A percentile compares a stretch with the other conserved stretches of the same genome.
These are phyloP conservation scores for Heliconius sara DNA, from an alignment of 2,888 invertebrate genomes.

Conservation along the genomic window DNA sequence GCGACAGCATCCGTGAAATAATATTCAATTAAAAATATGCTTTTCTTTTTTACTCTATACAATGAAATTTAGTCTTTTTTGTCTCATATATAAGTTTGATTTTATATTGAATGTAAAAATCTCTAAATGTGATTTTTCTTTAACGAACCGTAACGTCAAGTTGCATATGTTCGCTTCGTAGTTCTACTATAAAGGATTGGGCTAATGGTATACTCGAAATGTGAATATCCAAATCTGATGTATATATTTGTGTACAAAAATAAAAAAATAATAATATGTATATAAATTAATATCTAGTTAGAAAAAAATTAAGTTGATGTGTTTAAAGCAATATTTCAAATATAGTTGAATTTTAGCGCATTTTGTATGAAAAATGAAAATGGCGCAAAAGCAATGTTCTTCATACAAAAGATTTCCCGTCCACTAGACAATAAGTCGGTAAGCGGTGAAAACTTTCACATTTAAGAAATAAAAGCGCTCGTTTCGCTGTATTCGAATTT, in stretches of 20 bases:
- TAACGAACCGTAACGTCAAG: conserved; percentile 17
- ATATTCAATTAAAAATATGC: conserved; percentile 17
- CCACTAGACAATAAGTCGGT: conserved; percentile 45
- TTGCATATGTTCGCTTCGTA: conserved; percentile 28
- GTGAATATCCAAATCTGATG: conserved; percentile 20
- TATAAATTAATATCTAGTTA: not conserved
- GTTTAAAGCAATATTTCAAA: not conserved
- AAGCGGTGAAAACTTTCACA: conserved; percentile 39
- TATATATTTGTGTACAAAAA: not conserved
- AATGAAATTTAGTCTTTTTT: not conserved
- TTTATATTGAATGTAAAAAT: not conserved
- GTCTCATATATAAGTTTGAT: not conserved
- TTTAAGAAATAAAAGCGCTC: conserved; percentile 35
- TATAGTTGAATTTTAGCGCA: not conserved
- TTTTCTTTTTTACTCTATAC: conserved; percentile 17
- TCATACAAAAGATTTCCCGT: conserved; percentile 43
- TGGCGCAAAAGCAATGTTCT: conserved; percentile 39
- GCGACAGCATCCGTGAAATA: conserved; percentile 20
- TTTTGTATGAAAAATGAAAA: conserved; percentile 15
- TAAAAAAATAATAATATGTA: not conserved
- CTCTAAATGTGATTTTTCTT: conserved; percentile 24
- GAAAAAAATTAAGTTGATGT: not conserved
- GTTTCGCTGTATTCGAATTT: conserved; percentile 28
- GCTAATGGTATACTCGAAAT: conserved; percentile 31
- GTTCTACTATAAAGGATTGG: conserved; percentile 32